phyloP scores from a whole-genome alignment of 2,113 vertebrate genomes.

The Rhadina sibilatrix region DNA sequence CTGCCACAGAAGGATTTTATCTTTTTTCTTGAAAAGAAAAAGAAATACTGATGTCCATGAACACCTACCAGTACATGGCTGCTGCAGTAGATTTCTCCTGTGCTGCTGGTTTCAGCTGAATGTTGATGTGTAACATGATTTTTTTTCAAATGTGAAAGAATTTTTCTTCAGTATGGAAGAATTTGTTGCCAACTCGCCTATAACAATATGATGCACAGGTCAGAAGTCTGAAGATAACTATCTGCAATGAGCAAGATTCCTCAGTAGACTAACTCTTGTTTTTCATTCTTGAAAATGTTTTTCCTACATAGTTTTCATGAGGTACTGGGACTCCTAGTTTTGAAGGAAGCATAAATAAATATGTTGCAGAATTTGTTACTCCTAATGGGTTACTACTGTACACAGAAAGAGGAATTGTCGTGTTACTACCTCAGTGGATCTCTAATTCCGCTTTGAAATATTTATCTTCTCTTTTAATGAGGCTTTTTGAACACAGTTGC shows the following conservation, averaged over 20 bases:
- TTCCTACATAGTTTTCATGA: background rate
- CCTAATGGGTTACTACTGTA: background rate
- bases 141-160: background rate
- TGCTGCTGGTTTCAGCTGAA: background rate
- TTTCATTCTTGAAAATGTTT: background rate
- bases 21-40: background rate
- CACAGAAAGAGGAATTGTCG: background rate
- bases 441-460: background rate
- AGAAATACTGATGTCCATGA: background rate
- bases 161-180: background rate
- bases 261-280: background rate
- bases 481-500: background rate
- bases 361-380: background rate
- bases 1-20: background rate
- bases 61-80: background rate
- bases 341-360: background rate
- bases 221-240: background rate
- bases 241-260: background rate
- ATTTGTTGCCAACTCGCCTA: rapidly evolving
- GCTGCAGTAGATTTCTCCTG: background rate
- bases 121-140: background rate
- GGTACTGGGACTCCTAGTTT: background rate
- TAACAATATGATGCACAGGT: background rate
- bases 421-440: background rate
- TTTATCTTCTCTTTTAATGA: background rate